A percentile compares a stretch with the other conserved stretches of the same genome.
These are phyloP conservation scores for Gymnarchus niloticus DNA, from an alignment of 2,113 vertebrate genomes.

Conservation along the genomic window DNA sequence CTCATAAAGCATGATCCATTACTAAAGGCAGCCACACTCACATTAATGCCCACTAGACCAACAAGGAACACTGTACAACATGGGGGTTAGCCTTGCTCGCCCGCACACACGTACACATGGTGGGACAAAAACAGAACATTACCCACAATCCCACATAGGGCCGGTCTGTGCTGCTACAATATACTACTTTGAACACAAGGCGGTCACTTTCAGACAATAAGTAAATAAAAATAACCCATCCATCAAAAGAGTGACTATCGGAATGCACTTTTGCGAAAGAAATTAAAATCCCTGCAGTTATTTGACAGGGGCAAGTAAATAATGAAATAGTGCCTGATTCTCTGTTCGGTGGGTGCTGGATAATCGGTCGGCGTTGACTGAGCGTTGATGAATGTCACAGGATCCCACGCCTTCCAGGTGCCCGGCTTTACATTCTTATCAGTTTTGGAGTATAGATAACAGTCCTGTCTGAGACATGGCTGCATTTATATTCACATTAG, in stretches of 20 bases:
- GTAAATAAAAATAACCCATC: neutral
- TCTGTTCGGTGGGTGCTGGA: slow-evolving; percentile 15
- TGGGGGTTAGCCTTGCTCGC: too few species aligned
- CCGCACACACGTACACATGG: too few species aligned
- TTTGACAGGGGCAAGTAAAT: neutral
- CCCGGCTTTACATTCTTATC: slow-evolving; percentile 9
- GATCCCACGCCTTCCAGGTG: slow-evolving; percentile 4
- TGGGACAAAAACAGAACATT: too few species aligned
- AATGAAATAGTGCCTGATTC: neutral
- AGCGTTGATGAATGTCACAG: slow-evolving; percentile 18
- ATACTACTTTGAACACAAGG: neutral
- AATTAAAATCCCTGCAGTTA: slow-evolving; percentile 3
- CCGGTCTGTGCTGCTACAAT: too few species aligned
- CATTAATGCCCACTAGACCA: too few species aligned
- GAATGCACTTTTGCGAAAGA: neutral
- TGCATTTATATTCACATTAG: slow-evolving; percentile 24
- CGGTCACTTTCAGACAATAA: neutral
- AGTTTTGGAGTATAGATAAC: slow-evolving; percentile 10
- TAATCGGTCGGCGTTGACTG: slow-evolving; percentile 22
- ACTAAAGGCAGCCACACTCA: too few species aligned
- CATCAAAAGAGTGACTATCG: neutral
- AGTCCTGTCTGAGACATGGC: slow-evolving; percentile 16
- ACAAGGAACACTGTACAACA: too few species aligned
- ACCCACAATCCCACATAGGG: too few species aligned
- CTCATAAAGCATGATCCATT: too few species aligned